These are phyloP conservation scores for Lerista edwardsae DNA, from an alignment of 2,797 vertebrate species.

Conservation along the genomic window DNA sequence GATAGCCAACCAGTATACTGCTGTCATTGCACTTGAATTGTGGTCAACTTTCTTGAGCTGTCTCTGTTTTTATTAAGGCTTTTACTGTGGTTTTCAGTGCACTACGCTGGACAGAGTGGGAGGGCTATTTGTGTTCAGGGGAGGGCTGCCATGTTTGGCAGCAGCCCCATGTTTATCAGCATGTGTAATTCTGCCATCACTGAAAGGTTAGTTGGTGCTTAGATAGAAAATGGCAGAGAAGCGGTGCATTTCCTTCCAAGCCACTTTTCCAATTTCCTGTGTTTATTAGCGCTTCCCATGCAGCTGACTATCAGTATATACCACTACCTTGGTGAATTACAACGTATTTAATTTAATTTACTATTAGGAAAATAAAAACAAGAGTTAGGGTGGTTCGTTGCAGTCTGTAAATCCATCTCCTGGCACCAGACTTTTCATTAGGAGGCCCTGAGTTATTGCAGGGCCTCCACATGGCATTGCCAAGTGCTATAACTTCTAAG, in stretches of 20 bases:
- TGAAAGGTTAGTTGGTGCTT: neutral
- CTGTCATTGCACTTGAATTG: too few relatives aligned
- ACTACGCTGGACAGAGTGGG: too few relatives aligned
- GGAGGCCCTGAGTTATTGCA: conserved; percentile 23
- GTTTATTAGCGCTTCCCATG: conserved; percentile 3
- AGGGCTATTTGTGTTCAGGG: too few relatives aligned
- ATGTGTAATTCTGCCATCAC: neutral
- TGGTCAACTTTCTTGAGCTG: too few relatives aligned
- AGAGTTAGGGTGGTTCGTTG: neutral
- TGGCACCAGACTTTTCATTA: conserved; percentile 21
- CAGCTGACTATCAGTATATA: neutral
- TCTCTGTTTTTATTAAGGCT: too few relatives aligned
- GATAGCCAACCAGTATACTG: too few relatives aligned
- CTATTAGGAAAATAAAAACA: conserved; percentile 22
- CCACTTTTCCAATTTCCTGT: neutral
- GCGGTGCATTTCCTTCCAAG: conserved; percentile 15
- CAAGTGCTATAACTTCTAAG: conserved; percentile 31
- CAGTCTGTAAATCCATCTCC: conserved; percentile 32
- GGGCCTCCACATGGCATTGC: neutral
- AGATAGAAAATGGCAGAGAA: neutral
- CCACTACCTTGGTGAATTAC: neutral
- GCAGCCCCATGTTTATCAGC: neutral
- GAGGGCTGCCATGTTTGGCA: too few relatives aligned
- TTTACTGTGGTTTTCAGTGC: too few relatives aligned
- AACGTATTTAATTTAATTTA: conserved; percentile 18